Evolutionary conservation across 2,797 vertebrate species (phyloP).

Genomic region (Fratercula arctica): DNA sequence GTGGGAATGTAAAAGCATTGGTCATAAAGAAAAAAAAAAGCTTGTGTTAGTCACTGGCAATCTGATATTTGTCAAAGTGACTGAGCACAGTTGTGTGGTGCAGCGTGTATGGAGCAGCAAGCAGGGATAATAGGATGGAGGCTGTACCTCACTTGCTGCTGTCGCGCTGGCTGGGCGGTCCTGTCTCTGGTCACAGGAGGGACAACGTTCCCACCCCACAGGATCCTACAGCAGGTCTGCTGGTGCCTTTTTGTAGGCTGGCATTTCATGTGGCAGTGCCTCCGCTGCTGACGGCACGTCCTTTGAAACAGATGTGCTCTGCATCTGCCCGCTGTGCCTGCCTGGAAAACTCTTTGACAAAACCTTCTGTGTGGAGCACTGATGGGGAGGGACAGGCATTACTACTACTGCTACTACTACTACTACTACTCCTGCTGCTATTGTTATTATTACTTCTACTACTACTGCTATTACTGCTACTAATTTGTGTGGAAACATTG

Average conservation of each 20-base stretch:
- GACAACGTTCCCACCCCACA: neutral
- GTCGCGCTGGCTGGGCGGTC: neutral
- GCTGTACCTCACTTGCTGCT: neutral
- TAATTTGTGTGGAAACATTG: neutral
- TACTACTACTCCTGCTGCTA: neutral
- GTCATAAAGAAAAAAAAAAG: neutral
- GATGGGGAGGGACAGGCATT: neutral
- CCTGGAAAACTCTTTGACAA: neutral
- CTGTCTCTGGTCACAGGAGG: neutral
- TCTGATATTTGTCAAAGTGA: neutral
- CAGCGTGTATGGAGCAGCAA: fast-evolving
- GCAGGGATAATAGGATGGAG: neutral
- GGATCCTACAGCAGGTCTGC: neutral
- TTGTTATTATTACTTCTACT: neutral
- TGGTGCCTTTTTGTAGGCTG: neutral
- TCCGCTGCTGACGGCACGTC: neutral
- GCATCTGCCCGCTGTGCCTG: neutral
- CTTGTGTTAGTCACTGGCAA: neutral
- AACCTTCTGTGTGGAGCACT: neutral
- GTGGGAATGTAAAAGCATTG: neutral
- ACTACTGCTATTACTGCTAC: neutral
- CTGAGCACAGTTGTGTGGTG: neutral
- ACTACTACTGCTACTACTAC: neutral
- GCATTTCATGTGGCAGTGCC: neutral
- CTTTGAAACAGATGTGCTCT: conserved; percentile 26